Percentiles rank a stretch among this genome's conserved stretches.
Conservation (phyloP, 2,888 invertebrate species). For the Dicyrtoma fusca region DNA sequence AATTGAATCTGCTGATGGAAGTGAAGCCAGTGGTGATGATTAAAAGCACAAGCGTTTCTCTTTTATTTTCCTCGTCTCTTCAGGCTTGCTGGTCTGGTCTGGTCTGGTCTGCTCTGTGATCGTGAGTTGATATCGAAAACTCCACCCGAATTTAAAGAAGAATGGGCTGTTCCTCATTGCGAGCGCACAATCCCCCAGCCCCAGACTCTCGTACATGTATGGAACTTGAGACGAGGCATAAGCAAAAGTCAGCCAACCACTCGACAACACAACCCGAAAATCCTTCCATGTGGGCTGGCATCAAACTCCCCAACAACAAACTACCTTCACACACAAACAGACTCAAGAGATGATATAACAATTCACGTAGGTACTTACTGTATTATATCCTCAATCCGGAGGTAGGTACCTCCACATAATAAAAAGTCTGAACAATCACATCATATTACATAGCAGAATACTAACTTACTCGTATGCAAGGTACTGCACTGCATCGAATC, state of each 20-base stretch:
- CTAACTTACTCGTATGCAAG: too few relatives aligned
- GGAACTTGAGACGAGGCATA: constrained; percentile 51
- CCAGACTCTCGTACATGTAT: constrained; percentile 52
- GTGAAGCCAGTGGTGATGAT: neutral
- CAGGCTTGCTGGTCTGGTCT: too few relatives aligned
- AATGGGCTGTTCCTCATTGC: constrained; percentile 33
- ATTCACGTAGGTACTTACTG: too few relatives aligned
- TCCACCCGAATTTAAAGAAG: constrained; percentile 54
- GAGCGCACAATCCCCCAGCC: constrained; percentile 29
- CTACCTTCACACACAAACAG: neutral
- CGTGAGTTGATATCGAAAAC: constrained; percentile 44
- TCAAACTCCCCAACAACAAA: constrained; percentile 6
- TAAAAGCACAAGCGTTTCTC: neutral
- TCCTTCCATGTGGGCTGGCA: constrained; percentile 54
- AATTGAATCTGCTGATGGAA: too few relatives aligned
- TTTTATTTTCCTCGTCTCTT: too few relatives aligned
- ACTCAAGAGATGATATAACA: too few relatives aligned
- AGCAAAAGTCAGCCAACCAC: constrained; percentile 53
- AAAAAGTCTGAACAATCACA: too few relatives aligned
- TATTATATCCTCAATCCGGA: neutral
- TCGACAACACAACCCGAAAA: constrained; percentile 48
- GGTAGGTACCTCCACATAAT: too few relatives aligned
- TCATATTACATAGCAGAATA: too few relatives aligned
- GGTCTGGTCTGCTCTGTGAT: neutral
- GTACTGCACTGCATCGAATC: too few relatives aligned